These are phyloP conservation scores for Melanogrammus aeglefinus DNA, from an alignment of 2,797 vertebrate species.

Conservation along the genomic window DNA sequence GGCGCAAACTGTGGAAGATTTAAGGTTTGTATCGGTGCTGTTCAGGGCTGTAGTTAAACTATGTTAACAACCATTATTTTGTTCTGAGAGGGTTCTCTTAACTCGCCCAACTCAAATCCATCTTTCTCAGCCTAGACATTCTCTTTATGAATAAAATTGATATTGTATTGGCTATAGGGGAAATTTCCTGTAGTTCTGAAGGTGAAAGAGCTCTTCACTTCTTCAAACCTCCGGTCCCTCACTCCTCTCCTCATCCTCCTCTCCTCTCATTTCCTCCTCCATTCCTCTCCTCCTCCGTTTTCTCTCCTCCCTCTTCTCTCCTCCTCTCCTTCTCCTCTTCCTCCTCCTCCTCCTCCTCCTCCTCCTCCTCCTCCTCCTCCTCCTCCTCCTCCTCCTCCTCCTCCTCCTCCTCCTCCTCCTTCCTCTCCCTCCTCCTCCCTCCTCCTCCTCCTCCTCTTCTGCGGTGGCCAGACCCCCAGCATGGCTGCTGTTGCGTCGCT, in stretches of 20 bases:
- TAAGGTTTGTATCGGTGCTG: not conserved
- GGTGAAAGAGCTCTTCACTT: not conserved
- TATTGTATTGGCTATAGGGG: not conserved
- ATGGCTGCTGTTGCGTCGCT: conserved; percentile 50
- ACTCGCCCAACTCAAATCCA: not conserved
- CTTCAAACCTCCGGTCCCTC: not conserved
- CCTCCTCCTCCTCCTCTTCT: not conserved
- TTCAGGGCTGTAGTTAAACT: not conserved
- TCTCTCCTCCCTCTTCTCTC: not conserved
- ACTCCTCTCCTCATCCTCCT: not conserved
- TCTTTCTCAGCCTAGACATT: not conserved
- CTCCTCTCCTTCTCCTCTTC: not conserved
- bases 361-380: not conserved
- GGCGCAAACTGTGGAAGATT: conserved; percentile 13
- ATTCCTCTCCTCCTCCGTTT: not conserved
- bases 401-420: not conserved
- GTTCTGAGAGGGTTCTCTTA: not conserved
- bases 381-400: not conserved
- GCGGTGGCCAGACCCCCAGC: not conserved
- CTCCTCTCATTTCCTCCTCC: not conserved
- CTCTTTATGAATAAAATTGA: not conserved
- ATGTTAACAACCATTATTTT: not conserved
- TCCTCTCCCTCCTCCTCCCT: too few species aligned
- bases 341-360: not conserved
- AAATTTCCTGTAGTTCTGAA: not conserved